Evolutionary conservation across 2,888 invertebrate genomes (phyloP).

Genomic region (Caenorhabditis sp.): DNA sequence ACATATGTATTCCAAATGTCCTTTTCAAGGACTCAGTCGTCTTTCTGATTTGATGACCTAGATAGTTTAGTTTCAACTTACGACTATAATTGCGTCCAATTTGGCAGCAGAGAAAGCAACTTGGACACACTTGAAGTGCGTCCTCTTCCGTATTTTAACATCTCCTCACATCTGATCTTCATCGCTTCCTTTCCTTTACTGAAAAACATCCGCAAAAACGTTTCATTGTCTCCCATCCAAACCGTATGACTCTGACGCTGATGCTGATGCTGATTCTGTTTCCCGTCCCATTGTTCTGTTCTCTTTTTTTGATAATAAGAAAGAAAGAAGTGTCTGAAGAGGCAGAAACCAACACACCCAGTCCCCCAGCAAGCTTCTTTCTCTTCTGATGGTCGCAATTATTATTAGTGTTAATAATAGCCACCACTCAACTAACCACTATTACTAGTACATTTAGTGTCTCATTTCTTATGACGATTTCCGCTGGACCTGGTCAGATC

Average conservation of each 20-base stretch:
- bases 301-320: conserved; percentile 47
- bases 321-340: conserved; percentile 40
- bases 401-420: conserved; percentile 40
- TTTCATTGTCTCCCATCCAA: conserved; percentile 22
- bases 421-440: not conserved
- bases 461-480: too few relatives aligned
- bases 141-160: conserved; percentile 25
- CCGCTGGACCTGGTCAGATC: conserved; percentile 2
- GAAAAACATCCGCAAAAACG: too few relatives aligned
- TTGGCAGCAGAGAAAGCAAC: conserved; percentile 20
- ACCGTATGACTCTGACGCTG: conserved; percentile 1
- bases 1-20: conserved; percentile 8
- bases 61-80: conserved; percentile 36
- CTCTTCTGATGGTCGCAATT: conserved; percentile 28
- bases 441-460: conserved; percentile 11
- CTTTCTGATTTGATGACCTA: conserved; percentile 46
- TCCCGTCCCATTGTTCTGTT: conserved; percentile 50
- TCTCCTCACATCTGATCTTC: conserved; percentile 13
- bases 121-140: conserved; percentile 43
- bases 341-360: conserved; percentile 35
- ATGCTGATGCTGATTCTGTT: not conserved
- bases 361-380: too few relatives aligned
- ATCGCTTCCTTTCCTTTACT: not conserved
- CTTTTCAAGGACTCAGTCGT: conserved; percentile 27
- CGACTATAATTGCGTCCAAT: conserved; percentile 57